Base-by-base conservation (phyloP, 2,797 vertebrate species). In the Aythya fuligula region DNA sequence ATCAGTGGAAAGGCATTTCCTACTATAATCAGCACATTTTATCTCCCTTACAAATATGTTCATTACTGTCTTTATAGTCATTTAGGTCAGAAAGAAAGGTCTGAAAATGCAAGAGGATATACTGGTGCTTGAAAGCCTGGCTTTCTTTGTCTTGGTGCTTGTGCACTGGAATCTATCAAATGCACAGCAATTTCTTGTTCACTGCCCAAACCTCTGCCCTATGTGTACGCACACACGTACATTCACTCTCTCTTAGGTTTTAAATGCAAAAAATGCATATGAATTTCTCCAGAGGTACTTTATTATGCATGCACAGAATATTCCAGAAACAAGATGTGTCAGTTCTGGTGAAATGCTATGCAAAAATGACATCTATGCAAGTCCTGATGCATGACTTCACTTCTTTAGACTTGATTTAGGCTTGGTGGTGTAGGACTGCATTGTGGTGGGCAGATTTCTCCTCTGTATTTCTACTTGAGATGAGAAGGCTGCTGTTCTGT, bases 91-190 rank as follows among this genome's bases (percentile, higher is more conserved):
- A 80, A 91, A 61, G 15, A 36, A 69, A 61, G 34, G 28, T 61
- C 34, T 74, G 64, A 78, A 92, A 93, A 60, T 27, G 49, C 54
- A 75, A 22, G 20, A 88, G 75, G 15, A 57, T 49, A 69, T 28
- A 83, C 77, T 54, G 73, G 36, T 30, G 24, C 28, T 32, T 85
- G 54, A 67, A 86, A 84, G 32, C 5, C 36, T 2, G 22, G 18
- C 32, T 83, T 78, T 5, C 16, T 0, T 38, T 60, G 34, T 41
- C 36, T 85, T 90, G 18, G 54, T 76, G 32, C 36, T 86, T 70
- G 14, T 71, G 19, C 7, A 5, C 20, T 71, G 36, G 78, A 76
- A 53, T 36, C 14, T 32, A 12, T 78, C 38, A 58, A 28, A n/a
- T 43, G 38, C 13, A 22, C 16, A 13, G 9, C 9, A 6, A 5